phyloP scores from a whole-genome alignment of 2,888 invertebrate genomes.

The Apodemia mormo region DNA sequence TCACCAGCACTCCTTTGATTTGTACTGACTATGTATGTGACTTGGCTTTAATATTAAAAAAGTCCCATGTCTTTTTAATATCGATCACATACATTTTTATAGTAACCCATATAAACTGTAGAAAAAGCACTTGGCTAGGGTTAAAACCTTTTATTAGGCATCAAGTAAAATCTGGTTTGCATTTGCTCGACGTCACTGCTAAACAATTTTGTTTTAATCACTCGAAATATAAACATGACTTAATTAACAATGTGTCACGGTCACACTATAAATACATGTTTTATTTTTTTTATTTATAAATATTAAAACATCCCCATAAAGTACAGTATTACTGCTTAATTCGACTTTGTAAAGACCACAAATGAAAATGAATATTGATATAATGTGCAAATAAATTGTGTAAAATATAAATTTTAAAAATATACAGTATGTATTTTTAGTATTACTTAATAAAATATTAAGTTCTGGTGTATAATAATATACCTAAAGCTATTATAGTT shows the following conservation, averaged over 20 bases:
- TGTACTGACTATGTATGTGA: too few relatives aligned
- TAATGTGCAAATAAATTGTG: constrained; percentile 60
- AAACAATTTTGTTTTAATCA: too few relatives aligned
- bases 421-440: constrained; percentile 72
- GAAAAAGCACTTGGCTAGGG: too few relatives aligned
- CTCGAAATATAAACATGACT: too few relatives aligned
- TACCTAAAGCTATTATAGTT: constrained; percentile 69
- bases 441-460: constrained; percentile 66
- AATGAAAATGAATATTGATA: constrained; percentile 27
- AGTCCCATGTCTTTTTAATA: too few relatives aligned
- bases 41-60: too few relatives aligned
- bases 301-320: background rate
- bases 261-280: background rate
- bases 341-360: background rate
- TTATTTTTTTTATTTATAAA: background rate
- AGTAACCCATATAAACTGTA: too few relatives aligned
- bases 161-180: too few relatives aligned
- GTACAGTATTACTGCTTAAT: background rate
- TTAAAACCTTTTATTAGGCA: too few relatives aligned
- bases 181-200: too few relatives aligned
- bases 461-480: constrained; percentile 43
- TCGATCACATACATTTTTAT: too few relatives aligned
- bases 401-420: constrained; percentile 61
- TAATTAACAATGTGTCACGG: background rate
- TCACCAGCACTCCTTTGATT: too few relatives aligned